Base-by-base conservation (phyloP, 2,888 invertebrate species). In the Drosophila macrospina region DNA sequence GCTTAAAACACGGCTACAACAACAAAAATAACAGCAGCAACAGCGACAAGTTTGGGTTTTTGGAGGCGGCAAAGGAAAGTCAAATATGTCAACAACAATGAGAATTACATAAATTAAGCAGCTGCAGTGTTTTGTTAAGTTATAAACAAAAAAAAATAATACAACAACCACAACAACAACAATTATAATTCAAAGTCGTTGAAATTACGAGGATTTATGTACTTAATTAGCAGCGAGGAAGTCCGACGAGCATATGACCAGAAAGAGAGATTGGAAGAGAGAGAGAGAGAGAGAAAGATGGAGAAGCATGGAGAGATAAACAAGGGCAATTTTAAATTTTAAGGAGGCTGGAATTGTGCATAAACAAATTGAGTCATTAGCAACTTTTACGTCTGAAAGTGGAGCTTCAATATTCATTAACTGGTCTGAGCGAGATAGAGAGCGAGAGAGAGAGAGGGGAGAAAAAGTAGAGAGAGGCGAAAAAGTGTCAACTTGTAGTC, bases 41-140 rank as follows among this genome's bases (percentile, higher is more conserved):
- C 36, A 30, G 10, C 55, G 41, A 55, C 61, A 57, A 69, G 51
- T 72, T 65, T 56, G 42, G 56, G 15, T 16, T 67, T 71, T 72
- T 65, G 65, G 54, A 67, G 86, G 69, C 74, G 85, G 78, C 78
- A 68, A 84, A 77, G 70, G 80, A 79, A 78, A 83, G 74, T 86
- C 84, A 74, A 73, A 81, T 63, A 81, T 68, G 79, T 74, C 72
- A 78, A 76, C 71, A 75, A 65, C 65, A 65, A 67, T 71, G 67
- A 74, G 81, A 77, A 86, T 90, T 89, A 90, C 90, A 89, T 90
- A 89, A 89, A 88, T 90, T 90, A 88, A 90, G 74, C 88, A 78
- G 75, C 79, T 78, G 86, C 71, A 75, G 73, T 76, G 65, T 76
- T 77, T 77, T 85, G 72, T 68, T 57, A 61, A 65, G 50, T 57